Conservation (phyloP, 2,888 invertebrate genomes). For the Andricus curvator region DNA sequence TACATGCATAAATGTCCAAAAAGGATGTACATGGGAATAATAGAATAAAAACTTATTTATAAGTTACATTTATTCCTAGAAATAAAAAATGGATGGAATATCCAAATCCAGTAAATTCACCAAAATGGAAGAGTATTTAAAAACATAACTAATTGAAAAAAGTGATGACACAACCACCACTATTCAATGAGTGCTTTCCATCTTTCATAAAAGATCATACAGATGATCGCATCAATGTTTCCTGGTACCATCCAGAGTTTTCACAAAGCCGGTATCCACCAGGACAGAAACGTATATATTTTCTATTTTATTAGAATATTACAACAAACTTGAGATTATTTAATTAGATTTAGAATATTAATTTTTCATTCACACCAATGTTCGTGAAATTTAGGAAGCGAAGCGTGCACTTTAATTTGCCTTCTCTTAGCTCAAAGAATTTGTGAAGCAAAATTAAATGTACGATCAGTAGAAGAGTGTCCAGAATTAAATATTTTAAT, state of each 20-base stretch:
- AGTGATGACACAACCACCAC: conserved; percentile 70
- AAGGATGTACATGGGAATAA: too few relatives aligned
- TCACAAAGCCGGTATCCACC: conserved; percentile 81
- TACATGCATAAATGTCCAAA: too few relatives aligned
- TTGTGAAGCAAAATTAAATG: conserved; percentile 59
- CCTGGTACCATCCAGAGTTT: conserved; percentile 82
- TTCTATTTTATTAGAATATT: neutral
- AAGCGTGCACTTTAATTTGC: conserved; percentile 83
- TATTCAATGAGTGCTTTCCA: conserved; percentile 65
- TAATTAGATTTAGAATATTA: neutral
- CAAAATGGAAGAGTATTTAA: conserved; percentile 1
- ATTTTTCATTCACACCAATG: conserved; percentile 21
- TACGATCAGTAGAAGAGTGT: conserved; percentile 62
- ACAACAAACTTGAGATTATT: neutral
- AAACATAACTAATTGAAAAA: neutral
- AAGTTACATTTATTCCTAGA: neutral
- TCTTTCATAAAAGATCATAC: conserved; percentile 60
- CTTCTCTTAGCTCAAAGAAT: conserved; percentile 79
- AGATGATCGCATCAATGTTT: conserved; percentile 70
- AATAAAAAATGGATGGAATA: conserved; percentile 2
- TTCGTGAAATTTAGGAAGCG: conserved; percentile 76
- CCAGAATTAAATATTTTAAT: conserved; percentile 78
- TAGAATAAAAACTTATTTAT: neutral
- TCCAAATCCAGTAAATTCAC: neutral
- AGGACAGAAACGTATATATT: conserved; percentile 70